Evolutionary conservation across 2,888 invertebrate genomes (phyloP).

Genomic region (Parnassius orleans): DNA sequence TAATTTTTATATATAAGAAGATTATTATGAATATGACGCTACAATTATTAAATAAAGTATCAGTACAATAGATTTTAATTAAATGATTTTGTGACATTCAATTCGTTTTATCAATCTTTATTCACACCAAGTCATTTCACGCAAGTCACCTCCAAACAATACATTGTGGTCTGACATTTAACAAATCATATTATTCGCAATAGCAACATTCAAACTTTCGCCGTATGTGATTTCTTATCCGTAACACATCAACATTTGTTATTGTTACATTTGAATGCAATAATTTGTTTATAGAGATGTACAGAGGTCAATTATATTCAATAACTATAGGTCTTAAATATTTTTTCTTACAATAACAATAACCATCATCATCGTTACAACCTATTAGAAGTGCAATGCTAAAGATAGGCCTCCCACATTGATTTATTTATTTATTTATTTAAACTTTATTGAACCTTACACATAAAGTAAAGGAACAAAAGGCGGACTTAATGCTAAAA

Average conservation of each 20-base stretch:
- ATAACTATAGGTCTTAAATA: not conserved
- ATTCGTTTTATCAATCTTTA: conserved; percentile 8
- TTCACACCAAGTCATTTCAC: conserved; percentile 1
- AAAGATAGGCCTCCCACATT: too few species aligned
- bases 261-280: conserved; percentile 3
- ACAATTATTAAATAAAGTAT: not conserved
- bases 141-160: conserved; percentile 8
- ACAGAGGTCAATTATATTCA: not conserved
- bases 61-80: not conserved
- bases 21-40: too few species aligned
- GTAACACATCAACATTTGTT: not conserved
- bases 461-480: too few species aligned
- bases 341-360: too few species aligned
- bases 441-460: too few species aligned
- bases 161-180: conserved; percentile 5
- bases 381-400: too few species aligned
- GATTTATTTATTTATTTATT: too few species aligned
- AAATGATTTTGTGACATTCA: not conserved
- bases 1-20: too few species aligned
- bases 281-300: not conserved
- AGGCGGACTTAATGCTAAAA: too few species aligned
- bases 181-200: conserved; percentile 9
- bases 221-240: conserved; percentile 5
- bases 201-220: conserved; percentile 15
- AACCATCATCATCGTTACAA: too few species aligned